Evolutionary conservation across 1,140 invertebrate species (phyloP), one percentile per base, ranked within the genome.

Genomic region (Drosophila pruinosa): DNA sequence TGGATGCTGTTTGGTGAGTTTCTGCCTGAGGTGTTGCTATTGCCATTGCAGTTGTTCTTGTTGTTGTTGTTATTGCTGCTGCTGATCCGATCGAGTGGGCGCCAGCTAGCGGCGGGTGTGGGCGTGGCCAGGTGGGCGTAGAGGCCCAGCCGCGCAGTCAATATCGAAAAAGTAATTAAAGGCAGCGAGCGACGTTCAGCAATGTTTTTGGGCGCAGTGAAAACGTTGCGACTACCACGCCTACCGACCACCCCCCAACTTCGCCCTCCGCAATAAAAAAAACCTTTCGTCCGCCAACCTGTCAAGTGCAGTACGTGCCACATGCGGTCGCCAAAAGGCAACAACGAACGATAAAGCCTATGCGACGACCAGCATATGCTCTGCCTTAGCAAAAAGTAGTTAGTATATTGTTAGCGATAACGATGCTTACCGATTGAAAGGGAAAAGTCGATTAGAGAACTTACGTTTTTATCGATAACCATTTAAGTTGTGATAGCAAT

Each of bases 141-240:
- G 15, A 26, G 19, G 15, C 39, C 47, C 36, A 59, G 63, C 63
- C 21, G 34, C 53, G 36, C 47, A 68, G 71, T 67, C 68, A 39
- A 79, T 85, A 85, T 80, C 64, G 81, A 85, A 85, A 83, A 85
- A 85, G 81, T 85, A 85, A 85, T 85, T 85, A 85, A 85, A 85
- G 80, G 72, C 69, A 65, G 64, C 56, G 59, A 75, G 50, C 26
- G 48, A 26, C 50, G 43, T 64, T 36, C 21, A 50, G 59, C 22
- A 24, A 63, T 54, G 64, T 45, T 38, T 36, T 67, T 70, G 53
- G 64, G 36, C 58, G 75, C 74, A 76, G 43, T 65, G 34, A 36
- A 62, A 52, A 56, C 52, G 63, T 58, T 64, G 58, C 28, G 15
- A 39, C 7, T 54, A 73, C 78, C 78, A 80, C 78, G 78, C 78